Base-by-base conservation (phyloP, 2,888 invertebrate species). In the Bhutanitis thaidina region DNA sequence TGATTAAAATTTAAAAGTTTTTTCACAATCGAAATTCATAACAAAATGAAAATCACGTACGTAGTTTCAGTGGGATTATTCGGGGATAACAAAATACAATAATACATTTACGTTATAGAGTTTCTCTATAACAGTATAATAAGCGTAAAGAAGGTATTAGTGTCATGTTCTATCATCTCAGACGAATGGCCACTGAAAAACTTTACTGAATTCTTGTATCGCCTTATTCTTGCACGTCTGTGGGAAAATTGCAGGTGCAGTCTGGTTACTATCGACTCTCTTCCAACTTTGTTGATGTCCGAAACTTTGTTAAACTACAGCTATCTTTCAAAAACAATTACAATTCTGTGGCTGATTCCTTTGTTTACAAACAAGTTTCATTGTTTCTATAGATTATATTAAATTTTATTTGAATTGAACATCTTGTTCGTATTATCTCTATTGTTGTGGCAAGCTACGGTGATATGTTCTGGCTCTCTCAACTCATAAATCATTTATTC, bases 401-500 rank as follows among this genome's bases (percentile, higher is more conserved):
- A 48, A 16, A 14, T 40, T 14, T 7, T 10, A 4, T 38, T 16
- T 12, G 9, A 46, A 35, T 34, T n/a, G 13, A 1, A 7, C 10
- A 8, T 30, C 25, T 39, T 27, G 13, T 12, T 40, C 3, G 14
- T 1, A 14, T 14, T 45, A n/a, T 36, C 58, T 57, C 58, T 60
- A 52, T 59, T 55, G 54, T 53, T 39, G 49, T 15, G 44, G 5
- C 39, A 35, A 35, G 20, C n/a, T 8, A 35, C 29, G 27, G 29
- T 34, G 40, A 41, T 41, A 36, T 41, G 50, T 46, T 45, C 51
- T 39, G 59, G 59, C 59, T 55, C 51, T 55, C 48, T 60, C 58
- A 67, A 71, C 78, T 82, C 77, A 83, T 83, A 80, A 85, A 86
- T 86, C 70, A 83, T 88, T 85, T 85, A 84, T 87, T 79, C 65